Conservation (phyloP, 1,140 invertebrate species). For the Cherax quadricarinatus region DNA sequence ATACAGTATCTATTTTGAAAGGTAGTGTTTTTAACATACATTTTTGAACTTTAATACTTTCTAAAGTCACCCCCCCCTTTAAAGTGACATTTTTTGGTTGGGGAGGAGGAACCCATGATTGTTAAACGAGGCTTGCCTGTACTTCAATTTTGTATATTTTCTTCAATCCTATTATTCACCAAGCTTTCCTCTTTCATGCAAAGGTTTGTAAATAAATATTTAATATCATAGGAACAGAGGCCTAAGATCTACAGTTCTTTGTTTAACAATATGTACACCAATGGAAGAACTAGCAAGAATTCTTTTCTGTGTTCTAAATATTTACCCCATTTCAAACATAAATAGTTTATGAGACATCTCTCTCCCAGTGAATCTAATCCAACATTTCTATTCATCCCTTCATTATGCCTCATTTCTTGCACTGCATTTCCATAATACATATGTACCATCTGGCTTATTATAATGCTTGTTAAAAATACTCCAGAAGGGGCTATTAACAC, state of each 20-base stretch:
- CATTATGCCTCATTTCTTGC: not conserved
- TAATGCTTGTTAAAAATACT: not conserved
- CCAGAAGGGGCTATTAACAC: not conserved
- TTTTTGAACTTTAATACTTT: no score
- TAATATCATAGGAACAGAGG: not conserved
- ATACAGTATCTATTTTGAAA: no score
- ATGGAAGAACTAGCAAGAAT: conserved; percentile 4
- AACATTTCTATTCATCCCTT: not conserved
- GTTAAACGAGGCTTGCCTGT: no score
- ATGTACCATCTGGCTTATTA: no score
- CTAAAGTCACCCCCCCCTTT: no score
- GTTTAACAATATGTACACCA: not conserved
- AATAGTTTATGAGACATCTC: not conserved
- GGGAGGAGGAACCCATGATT: no score
- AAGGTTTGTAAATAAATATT: not conserved
- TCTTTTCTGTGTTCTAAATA: not conserved
- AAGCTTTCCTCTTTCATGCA: not conserved
- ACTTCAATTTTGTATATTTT: no score
- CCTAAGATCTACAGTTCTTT: not conserved
- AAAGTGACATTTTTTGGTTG: no score
- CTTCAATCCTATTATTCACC: no score
- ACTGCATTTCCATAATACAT: not conserved
- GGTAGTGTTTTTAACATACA: no score
- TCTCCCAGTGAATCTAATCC: no score
- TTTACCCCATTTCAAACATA: not conserved